Evolutionary conservation across 2,888 invertebrate species (phyloP), one percentile per base, ranked within the genome.

Genomic region (Enoplolaimus lenunculus): DNA sequence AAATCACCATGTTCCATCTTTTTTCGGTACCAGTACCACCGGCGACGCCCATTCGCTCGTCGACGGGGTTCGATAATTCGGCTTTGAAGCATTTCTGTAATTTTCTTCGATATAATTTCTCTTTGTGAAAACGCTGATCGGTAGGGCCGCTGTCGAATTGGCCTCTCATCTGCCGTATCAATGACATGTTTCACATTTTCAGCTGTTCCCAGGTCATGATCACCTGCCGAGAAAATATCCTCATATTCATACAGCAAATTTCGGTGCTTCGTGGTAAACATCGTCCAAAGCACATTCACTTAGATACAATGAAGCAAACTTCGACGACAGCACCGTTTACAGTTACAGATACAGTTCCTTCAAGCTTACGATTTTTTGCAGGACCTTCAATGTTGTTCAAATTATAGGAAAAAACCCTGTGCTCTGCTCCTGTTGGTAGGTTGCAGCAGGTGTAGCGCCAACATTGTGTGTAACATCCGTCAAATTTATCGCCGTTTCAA

Each of bases 191-290:
- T n/a, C 16, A 68, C 57, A n/a, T 29, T 2, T 26, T 2, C 2
- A 7, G 59, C 28, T 21, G 35, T 7, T 21, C 68, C 68, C 2
- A 68, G 57, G 60, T 68, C 68, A 3, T 68, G 57, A 26, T 68
- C 68, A 16, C 2, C 13, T 21, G 26, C 26, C 3, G 68, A 45
- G 26, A 68, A 68, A 7, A 57, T 57, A 16, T 3, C 33, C 16
- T 13, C 16, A n/a, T 16, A 64, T 26, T 64, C 16, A 28, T 16
- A 13, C 26, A 64, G 29, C 64, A 64, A n/a, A 28, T 26, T 13
- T 30, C 26, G 16, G 7, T 16, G 26, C 64, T 16, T 16, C 13
- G 16, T 64, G 13, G 16, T 64, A 30, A 28, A 28, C n/a, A 28
- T 64, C 64, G 13, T 26, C 29, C 29, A 64, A 64, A 7, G 26